Evolutionary conservation across 2,797 vertebrate genomes (phyloP), one percentile per base, ranked within the genome.

Genomic region (Lagorchestes hirsutus): DNA sequence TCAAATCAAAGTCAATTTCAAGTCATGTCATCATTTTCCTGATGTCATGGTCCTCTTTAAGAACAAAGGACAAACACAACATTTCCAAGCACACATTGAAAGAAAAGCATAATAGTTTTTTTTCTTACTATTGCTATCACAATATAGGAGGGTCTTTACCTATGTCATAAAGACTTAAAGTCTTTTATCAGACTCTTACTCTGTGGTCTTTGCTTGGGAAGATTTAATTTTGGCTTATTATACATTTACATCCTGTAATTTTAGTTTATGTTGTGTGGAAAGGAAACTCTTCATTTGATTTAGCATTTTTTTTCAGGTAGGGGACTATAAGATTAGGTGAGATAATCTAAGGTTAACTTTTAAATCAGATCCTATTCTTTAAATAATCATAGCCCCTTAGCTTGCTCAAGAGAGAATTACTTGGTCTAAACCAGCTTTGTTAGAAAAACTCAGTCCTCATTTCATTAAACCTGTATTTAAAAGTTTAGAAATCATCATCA

Each of bases 151-250:
- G 22, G 12, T 3, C 52, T 62, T 52, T 74, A n/a, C 18, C 5
- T 27, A 4, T 4, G n/a, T 11, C 13, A 0, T 0, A 14, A 54
- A 54, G 27, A 67, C 10, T 40, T 28, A 10, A 74, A 40, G 24
- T 18, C 46, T 87, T 87, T 87, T 50, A 27, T 50, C 22, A 87
- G 13, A 67, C 24, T 27, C 40, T 28, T 87, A 18, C 34, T 40
- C 16, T 50, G 40, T 87, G 40, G 40, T 87, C 40, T 87, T 87
- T 87, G 22, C 74, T 87, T 87, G 67, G 40, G 74, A 24, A 40
- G 9, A 50, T 46, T 46, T 87, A 87, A 87, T 87, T 50, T 57
- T 87, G 40, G 40, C 24, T 87, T 87, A 46, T 91, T 1, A 0
- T 29, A 34, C 13, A 1, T 58, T 29, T 34, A 9, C 14, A 13